Base-by-base conservation (phyloP, 2,888 invertebrate genomes). In the Linyphia triangularis region DNA sequence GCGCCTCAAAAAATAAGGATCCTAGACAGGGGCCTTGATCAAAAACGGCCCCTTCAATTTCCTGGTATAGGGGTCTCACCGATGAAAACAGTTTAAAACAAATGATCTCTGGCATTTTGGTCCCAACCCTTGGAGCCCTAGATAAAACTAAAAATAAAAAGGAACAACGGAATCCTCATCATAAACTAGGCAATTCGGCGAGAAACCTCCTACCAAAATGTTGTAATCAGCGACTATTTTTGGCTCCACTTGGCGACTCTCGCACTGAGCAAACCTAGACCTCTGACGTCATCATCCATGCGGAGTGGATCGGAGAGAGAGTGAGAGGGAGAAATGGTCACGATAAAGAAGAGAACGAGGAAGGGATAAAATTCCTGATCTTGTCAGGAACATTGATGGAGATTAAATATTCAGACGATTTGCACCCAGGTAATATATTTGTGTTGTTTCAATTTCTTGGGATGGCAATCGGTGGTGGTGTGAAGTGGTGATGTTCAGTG, bases 211-310 rank as follows among this genome's bases (percentile, higher is more conserved):
- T 28, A 30, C 19, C 57, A 59, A 24, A n/a, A 26, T 63, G 63
- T 63, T 16, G 24, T 24, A 33, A 30, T n/a, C 59, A 19, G 69
- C 57, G 33, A 65, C 72, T 86, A 86, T 86, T 86, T 86, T 79
- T 65, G 85, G 85, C 85, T 79, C 67, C 43, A 37, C 57, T 86
- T 86, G 85, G 85, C 85, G 85, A 86, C 85, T 65, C 61, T 24
- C 37, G 51, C 43, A n/a, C n/a, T n/a, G 63, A 51, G 85, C 73
- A 86, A 86, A 79, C 85, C 85, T 73, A 79, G 51, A n/a, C 43
- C 10, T 40, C 63, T 86, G 85, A 86, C 85, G 85, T 86, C 79
- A 79, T 24, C 13, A 43, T 73, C 13, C 65, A 83, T 51, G 19
- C 33, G 57, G 73, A 43, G 51, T 22, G 28, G 73, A 83, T 72